A percentile compares a stretch with the other conserved stretches of the same genome.
Conservation (phyloP, 2,113 vertebrate genomes). For the Grammomys dolichurus region DNA sequence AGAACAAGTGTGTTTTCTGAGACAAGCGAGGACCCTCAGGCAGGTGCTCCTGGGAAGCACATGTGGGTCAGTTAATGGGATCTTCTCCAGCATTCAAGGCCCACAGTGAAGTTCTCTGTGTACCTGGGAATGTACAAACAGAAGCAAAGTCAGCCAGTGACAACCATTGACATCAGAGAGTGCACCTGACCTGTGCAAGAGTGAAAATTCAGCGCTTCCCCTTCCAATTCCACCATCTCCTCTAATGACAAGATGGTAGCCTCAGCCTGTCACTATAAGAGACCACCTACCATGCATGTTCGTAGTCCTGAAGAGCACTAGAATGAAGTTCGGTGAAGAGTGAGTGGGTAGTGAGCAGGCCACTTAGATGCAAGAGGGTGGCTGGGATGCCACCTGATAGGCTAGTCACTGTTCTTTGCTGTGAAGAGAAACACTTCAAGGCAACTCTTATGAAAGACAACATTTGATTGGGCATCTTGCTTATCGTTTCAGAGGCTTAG, state of each 20-base stretch:
- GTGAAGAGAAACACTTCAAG: not conserved
- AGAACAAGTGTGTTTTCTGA: not conserved
- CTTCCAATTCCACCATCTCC: not conserved
- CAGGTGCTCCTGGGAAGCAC: slow-evolving; percentile 1
- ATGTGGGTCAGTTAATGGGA: not conserved
- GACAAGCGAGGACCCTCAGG: not conserved
- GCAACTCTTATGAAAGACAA: not conserved
- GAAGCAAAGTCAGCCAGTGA: not conserved
- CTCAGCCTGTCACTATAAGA: not conserved
- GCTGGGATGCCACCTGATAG: not conserved
- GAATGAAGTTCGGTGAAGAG: not conserved
- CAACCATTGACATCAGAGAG: not conserved
- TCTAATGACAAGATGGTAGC: not conserved
- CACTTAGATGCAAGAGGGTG: not conserved
- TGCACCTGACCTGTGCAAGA: not conserved
- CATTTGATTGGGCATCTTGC: not conserved
- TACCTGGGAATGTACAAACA: not conserved
- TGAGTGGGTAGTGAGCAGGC: not conserved
- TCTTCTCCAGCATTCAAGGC: slow-evolving; percentile 7
- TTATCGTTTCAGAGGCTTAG: not conserved
- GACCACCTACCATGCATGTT: not conserved
- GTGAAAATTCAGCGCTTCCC: not conserved
- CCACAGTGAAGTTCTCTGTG: not conserved
- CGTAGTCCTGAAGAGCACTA: not conserved
- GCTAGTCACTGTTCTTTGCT: not conserved